Conservation (phyloP, 1,140 invertebrate species). For the Euura saliciscinereae region DNA sequence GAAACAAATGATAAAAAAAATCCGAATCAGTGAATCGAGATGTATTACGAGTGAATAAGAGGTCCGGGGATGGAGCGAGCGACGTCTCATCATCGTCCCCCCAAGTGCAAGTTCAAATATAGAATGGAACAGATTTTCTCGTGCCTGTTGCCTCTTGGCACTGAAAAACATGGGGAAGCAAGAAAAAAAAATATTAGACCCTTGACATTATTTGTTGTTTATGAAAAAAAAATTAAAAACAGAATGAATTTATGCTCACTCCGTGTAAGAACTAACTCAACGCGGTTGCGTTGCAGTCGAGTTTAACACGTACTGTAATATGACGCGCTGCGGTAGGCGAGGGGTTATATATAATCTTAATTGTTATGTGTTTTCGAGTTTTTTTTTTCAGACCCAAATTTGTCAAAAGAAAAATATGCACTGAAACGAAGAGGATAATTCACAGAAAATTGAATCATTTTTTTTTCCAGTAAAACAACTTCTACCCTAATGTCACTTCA, state of each 20-base stretch:
- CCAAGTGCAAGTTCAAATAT: constrained; percentile 3
- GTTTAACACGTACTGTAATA: no score
- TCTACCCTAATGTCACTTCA: not conserved
- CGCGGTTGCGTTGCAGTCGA: no score
- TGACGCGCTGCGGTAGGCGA: no score
- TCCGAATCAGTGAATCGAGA: no score
- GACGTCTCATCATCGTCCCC: not conserved
- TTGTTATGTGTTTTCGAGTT: not conserved
- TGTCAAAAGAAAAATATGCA: no score
- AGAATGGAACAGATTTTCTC: constrained; percentile 3
- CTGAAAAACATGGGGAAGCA: not conserved
- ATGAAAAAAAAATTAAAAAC: not conserved
- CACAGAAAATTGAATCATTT: not conserved
- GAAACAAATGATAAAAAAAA: no score
- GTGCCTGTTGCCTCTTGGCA: constrained; percentile 1
- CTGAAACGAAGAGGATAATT: not conserved
- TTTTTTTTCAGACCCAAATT: not conserved
- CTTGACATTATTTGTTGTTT: not conserved
- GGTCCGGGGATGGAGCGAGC: no score
- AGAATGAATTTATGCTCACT: no score
- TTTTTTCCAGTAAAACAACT: not conserved
- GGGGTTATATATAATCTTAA: not conserved
- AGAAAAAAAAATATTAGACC: not conserved
- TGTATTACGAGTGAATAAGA: no score
- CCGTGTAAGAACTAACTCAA: no score